These are phyloP conservation scores for Polydrusus cervinus DNA, from an alignment of 2,888 invertebrate species.

Conservation along the genomic window DNA sequence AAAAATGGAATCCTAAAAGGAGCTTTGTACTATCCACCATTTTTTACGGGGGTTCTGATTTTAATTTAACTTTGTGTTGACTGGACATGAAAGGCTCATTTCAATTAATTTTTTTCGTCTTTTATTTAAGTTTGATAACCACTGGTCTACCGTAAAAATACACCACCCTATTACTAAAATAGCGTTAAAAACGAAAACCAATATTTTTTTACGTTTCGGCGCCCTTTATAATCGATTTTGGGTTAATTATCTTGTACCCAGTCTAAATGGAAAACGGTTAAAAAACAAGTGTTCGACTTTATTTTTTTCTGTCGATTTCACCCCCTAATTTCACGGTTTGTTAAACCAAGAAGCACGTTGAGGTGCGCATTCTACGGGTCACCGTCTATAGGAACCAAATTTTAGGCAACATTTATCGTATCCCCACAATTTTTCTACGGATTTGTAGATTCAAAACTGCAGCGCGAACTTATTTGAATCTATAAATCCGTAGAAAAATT, in stretches of 20 bases:
- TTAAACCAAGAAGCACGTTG: conserved; percentile 30
- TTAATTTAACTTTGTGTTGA: too few species aligned
- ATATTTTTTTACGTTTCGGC: conserved; percentile 49
- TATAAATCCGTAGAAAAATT: too few species aligned
- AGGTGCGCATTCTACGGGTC: conserved; percentile 11
- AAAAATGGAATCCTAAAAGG: too few species aligned
- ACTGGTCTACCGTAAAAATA: too few species aligned
- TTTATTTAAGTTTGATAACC: background rate
- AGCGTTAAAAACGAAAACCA: conserved; percentile 46
- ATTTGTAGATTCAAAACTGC: too few species aligned
- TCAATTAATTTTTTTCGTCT: background rate
- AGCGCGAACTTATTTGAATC: too few species aligned
- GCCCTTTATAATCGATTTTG: conserved; percentile 43
- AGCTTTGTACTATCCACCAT: too few species aligned
- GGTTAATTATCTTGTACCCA: conserved; percentile 39
- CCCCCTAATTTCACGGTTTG: conserved; percentile 42
- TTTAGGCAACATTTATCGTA: too few species aligned
- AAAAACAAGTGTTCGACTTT: conserved; percentile 33
- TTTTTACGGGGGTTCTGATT: too few species aligned
- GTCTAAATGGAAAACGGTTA: conserved; percentile 35
- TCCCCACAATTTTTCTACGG: too few species aligned
- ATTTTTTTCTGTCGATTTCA: conserved; percentile 33
- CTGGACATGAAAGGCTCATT: too few species aligned
- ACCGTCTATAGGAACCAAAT: background rate
- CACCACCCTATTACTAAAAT: conserved; percentile 19